Evolutionary conservation across 2,113 vertebrate genomes (phyloP).

Genomic region (Herpailurus yagouaroundi): DNA sequence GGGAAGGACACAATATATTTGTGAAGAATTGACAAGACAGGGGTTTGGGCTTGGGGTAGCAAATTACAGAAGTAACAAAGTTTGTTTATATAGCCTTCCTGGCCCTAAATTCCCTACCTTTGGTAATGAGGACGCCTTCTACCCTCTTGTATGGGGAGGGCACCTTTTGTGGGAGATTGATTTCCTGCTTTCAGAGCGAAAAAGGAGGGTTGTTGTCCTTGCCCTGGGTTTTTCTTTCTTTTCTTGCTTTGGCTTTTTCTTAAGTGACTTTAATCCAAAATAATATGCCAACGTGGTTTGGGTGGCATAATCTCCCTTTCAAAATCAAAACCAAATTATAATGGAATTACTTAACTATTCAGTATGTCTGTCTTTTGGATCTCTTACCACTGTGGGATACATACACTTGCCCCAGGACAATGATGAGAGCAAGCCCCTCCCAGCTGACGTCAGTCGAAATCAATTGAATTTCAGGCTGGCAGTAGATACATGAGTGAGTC

Average conservation of each 20-base stretch:
- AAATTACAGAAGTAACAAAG: background rate
- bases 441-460: background rate
- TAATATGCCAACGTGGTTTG: background rate
- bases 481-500: background rate
- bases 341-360: slow-evolving; percentile 1
- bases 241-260: background rate
- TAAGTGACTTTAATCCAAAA: background rate
- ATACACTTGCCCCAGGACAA: background rate
- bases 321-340: background rate
- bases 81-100: background rate
- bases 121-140: background rate
- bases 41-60: background rate
- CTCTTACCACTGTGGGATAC: background rate
- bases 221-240: too few relatives aligned
- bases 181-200: background rate
- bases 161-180: background rate
- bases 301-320: background rate
- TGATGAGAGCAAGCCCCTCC: background rate
- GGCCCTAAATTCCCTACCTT: background rate
- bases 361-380: background rate
- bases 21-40: background rate
- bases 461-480: background rate
- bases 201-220: background rate
- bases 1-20: background rate
- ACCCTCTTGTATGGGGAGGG: background rate